Base-by-base conservation (phyloP, 2,888 invertebrate genomes). In the Myopa tessellatipennis region DNA sequence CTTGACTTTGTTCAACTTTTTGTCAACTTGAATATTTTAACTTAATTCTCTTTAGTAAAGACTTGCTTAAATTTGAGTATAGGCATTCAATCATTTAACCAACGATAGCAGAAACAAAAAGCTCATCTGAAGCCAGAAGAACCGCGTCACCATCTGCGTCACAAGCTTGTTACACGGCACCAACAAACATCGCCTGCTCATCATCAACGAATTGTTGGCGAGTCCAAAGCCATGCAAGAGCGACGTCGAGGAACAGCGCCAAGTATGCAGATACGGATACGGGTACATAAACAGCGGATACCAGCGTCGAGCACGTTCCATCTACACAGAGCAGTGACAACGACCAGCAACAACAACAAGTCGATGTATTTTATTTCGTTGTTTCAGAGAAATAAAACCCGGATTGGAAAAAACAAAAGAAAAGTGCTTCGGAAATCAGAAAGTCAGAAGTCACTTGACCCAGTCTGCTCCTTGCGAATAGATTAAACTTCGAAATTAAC, bases 401-500 rank as follows among this genome's bases (percentile, higher is more conserved):
- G 26, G 6, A 1, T 61, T 12, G 26, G 34, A 26, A 60, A 72
- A 55, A 61, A 3, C 36, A 61, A 72, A 36, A 73, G 18, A 16
- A 61, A 40, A 60, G 7, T 4, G 14, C 16, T 45, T 36, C 18
- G 7, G 34, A 36, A 55, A 12, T 58, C n/a, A 38, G 45, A 61
- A 16, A 1, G 16, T 55, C 55, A 55, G 55, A 55, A 55, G 63
- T 12, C 55, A 65, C 65, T 77, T 78, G 78, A 76, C 78, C 78
- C 60, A 72, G 76, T 72, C 71, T 65, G 52, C n/a, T 36, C 45
- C 45, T 52, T 70, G 38, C 38, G 45, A n/a, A 63, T 34, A 34
- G 78, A 60, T 70, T 50, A 77, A 74, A 77, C 50, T 67, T 58
- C 58, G 26, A 71, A 79, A 79, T 79, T 79, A 72, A 71, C 77